Evolutionary conservation across 1,140 invertebrate genomes (phyloP).

Genomic region (Drosophila persimilis): DNA sequence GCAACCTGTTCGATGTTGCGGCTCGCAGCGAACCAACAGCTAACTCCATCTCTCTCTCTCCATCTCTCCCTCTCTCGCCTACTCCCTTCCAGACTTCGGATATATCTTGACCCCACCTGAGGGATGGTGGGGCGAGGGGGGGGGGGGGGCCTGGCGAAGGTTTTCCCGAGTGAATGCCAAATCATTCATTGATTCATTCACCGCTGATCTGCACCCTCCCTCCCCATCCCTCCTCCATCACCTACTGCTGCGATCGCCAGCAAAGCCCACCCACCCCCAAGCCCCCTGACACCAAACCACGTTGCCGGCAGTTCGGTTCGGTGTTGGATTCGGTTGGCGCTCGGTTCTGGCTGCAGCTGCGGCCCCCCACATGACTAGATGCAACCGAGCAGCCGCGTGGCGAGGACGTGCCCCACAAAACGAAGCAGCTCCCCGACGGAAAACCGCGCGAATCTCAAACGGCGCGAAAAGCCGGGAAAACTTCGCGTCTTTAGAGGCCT

Average conservation of each 20-base stretch:
- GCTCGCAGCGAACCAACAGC: not conserved
- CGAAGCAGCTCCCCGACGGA: no score
- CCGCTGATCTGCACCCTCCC: not conserved
- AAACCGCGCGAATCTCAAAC: conserved; percentile 4
- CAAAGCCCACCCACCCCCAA: not conserved
- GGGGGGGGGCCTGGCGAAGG: not conserved
- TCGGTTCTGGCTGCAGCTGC: conserved; percentile 20
- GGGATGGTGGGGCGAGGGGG: no score
- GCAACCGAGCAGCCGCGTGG: conserved; percentile 77
- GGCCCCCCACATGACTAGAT: conserved; percentile 65
- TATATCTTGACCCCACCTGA: no score
- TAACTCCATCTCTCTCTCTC: no score
- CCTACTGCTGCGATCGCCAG: conserved; percentile 1
- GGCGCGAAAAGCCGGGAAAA: conserved; percentile 3
- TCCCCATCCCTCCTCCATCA: not conserved
- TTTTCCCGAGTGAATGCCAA: conserved; percentile 2
- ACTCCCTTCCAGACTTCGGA: no score
- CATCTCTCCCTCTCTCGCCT: no score
- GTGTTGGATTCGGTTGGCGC: conserved; percentile 11
- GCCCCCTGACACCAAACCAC: no score
- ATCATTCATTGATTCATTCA: conserved; percentile 40
- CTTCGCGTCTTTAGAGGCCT: not conserved
- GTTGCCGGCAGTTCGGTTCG: conserved; percentile 6
- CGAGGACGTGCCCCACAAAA: conserved; percentile 61
- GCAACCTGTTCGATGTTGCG: conserved; percentile 35